Conservation (phyloP, 2,888 invertebrate species). For the Agrochola macilenta region DNA sequence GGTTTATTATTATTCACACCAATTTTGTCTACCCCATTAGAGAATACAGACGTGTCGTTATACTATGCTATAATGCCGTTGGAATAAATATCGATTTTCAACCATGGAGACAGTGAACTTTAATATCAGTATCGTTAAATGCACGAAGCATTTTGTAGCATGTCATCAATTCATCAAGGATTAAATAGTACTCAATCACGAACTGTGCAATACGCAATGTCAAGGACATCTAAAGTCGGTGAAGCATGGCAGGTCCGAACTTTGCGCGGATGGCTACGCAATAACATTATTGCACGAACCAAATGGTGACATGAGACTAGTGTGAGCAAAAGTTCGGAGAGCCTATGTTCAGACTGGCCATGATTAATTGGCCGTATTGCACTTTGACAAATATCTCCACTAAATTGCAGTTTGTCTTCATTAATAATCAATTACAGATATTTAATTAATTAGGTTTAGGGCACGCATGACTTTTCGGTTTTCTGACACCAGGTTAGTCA, state of each 20-base stretch:
- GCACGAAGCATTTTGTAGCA: constrained; percentile 20
- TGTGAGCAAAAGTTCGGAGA: neutral
- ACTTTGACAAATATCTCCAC: neutral
- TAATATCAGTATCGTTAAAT: constrained; percentile 15
- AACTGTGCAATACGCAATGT: constrained; percentile 13
- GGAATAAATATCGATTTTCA: constrained; percentile 21
- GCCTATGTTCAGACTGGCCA: neutral
- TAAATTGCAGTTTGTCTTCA: neutral
- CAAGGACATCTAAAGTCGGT: constrained; percentile 12
- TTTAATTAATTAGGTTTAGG: neutral
- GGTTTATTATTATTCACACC: too few species aligned
- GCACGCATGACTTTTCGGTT: too few species aligned
- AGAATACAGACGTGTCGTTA: neutral
- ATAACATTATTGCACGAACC: neutral
- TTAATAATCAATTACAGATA: neutral
- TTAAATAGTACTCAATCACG: constrained; percentile 27
- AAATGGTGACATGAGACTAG: neutral
- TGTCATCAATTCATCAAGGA: constrained; percentile 22
- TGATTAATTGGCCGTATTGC: neutral
- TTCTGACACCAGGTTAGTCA: too few species aligned
- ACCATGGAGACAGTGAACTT: constrained; percentile 2
- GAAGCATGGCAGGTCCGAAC: neutral
- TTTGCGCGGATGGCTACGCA: neutral
- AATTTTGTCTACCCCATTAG: neutral
- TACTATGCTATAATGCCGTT: neutral